phyloP scores from a whole-genome alignment of 1,140 invertebrate species.

The Meloidogyne chitwoodi region DNA sequence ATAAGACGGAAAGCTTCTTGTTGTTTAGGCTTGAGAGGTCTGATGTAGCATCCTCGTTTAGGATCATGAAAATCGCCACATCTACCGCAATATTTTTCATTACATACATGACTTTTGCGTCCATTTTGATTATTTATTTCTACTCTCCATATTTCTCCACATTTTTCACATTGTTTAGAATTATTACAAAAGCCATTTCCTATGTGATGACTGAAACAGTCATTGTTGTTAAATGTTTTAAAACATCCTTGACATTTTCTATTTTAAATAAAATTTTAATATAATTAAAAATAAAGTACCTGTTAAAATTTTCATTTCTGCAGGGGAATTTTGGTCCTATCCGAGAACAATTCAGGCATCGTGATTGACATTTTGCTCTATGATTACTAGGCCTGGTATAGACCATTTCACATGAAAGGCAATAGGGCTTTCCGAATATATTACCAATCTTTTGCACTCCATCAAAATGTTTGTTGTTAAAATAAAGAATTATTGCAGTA shows the following conservation, averaged over 20 bases:
- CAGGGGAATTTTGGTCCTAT: slow-evolving; percentile 1
- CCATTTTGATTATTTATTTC: not conserved
- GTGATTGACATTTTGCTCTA: not conserved
- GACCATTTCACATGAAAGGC: slow-evolving; percentile 1
- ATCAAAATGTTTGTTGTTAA: not conserved
- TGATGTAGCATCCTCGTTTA: not conserved
- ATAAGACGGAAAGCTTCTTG: not conserved
- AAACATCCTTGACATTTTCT: slow-evolving; percentile 1
- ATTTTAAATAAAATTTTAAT: no score
- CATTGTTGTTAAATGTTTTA: no score
- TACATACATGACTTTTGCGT: not conserved
- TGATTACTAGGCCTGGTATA: not conserved
- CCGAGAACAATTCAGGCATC: not conserved
- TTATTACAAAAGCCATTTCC: no score
- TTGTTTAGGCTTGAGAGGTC: not conserved
- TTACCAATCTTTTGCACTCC: not conserved
- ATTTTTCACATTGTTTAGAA: no score
- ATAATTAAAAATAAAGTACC: no score
- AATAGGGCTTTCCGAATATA: not conserved
- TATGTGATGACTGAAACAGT: no score
- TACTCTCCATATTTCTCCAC: not conserved
- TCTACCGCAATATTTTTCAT: not conserved
- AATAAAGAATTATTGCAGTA: not conserved
- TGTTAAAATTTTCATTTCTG: not conserved
- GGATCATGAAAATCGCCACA: not conserved